Base-by-base conservation (phyloP, 2,797 vertebrate genomes). In the Poecilia wingei region DNA sequence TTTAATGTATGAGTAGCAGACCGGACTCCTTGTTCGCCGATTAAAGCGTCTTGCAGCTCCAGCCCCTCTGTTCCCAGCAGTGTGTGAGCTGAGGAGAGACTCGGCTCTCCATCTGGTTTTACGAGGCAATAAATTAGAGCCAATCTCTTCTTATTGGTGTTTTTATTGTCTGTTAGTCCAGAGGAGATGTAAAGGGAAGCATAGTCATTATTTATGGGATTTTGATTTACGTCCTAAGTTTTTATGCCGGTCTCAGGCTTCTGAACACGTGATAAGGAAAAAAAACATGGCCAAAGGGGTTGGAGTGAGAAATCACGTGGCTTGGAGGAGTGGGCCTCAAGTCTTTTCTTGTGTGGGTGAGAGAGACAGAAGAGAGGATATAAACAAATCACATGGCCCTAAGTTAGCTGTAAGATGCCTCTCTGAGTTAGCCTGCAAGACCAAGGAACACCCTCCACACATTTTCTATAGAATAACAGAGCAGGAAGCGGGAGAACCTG, bases 141-240 rank as follows among this genome's bases (percentile, higher is more conserved):
- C 91, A 93, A 92, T 94, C 93, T 93, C 88, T 88, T 83, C 87
- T 94, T 91, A 93, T 94, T 93, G 92, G 87, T 92, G 90, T 91
- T 94, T 95, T 95, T 94, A 95, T 95, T 93, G 93, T 93, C 92
- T 94, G 93, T 92, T 92, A 92, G 93, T 94, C 89, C 89, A 93
- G 87, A 87, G 83, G 87, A 92, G 92, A 93, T 94, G 91, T 94
- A 91, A 93, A 91, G 86, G 91, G 92, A 94, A 93, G 91, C 87
- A 75, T 69, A 75, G 84, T 79, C 81, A 84, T 94, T 94, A 94
- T 95, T 95, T 94, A 95, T 92, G 89, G 87, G 83, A 81, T 76
- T 14, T 75, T 93, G 93, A 95, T 94, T 94, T 94, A 95, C 93
- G 93, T 84, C 77, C 73, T 5, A 89, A 90, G 81, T 90, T 92